Percentiles rank a stretch among this genome's conserved stretches.
These are phyloP conservation scores for Tenrec ecaudatus DNA, from an alignment of 2,113 vertebrate genomes.

Conservation along the genomic window DNA sequence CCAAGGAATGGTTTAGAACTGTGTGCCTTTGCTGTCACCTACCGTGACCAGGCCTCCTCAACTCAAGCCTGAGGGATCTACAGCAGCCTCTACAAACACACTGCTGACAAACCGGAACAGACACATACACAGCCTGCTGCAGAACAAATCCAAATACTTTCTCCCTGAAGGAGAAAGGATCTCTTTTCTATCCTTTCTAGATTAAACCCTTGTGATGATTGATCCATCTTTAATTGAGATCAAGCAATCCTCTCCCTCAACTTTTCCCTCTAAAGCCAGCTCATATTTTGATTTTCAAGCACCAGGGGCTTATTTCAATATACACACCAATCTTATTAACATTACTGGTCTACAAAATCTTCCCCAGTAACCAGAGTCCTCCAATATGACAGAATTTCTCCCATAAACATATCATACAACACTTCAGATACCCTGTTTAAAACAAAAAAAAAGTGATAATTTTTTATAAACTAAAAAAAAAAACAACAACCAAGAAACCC, in stretches of 20 bases:
- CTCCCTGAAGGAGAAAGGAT: background rate
- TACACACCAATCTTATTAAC: conserved; percentile 15
- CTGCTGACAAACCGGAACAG: conserved; percentile 19
- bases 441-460: conserved; percentile 52
- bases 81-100: background rate
- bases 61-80: background rate
- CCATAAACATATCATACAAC: background rate
- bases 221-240: background rate
- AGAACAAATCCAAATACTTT: conserved; percentile 45
- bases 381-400: background rate
- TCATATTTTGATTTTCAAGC: conserved; percentile 44
- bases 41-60: conserved; percentile 54
- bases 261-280: background rate
- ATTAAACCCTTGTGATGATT: background rate
- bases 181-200: conserved; percentile 7
- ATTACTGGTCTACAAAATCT: conserved; percentile 32
- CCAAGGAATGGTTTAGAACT: background rate
- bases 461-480: background rate
- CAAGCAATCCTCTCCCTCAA: conserved; percentile 37
- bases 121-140: conserved; percentile 56
- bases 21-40: background rate
- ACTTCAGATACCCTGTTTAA: conserved; percentile 6
- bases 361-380: background rate
- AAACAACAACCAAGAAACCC: background rate
- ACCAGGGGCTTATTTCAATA: conserved; percentile 26